Evolutionary conservation across 2,113 vertebrate genomes (phyloP), one percentile per base, ranked within the genome.

Genomic region (Turnix velox): DNA sequence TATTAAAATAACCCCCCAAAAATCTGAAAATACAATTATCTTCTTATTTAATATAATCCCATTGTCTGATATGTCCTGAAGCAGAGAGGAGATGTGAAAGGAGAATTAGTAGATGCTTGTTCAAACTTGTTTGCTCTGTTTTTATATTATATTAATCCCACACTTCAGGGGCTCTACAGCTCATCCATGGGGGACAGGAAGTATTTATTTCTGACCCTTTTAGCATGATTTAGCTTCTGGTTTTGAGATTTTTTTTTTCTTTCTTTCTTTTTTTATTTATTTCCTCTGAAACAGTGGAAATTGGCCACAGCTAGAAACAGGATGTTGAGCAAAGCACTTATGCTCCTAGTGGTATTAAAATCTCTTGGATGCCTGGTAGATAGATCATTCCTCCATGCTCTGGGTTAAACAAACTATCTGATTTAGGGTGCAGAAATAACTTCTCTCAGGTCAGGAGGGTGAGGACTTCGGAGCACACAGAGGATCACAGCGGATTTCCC

Each of bases 271-370:
- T 58, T 59, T 23, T 18, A 33, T 79, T 71, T 42, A 4, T 86
- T 82, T 74, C 68, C 78, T 84, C 68, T 84, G 78, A 37, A 92
- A 39, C 27, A 43, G 73, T 84, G 42, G 63, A 80, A 87, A 87
- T 84, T 72, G 42, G 83, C 87, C 87, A 33, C 74, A 57, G 63
- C 52, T 37, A 31, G 63, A 48, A 62, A 92, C 83, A 90, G 90
- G 87, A 94, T 90, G 90, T 72, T 80, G 83, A 92, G 68, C 74
- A 72, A 71, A 94, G 83, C 87, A 76, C 52, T 84, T 58, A 25
- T 67, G 68, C 48, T 90, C 78, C 83, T 87, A 18, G 46, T 76
- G 83, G 52, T 77, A 84, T 84, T 72, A 87, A 84, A 84, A 76
- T 33, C 83, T 61, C 65, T 55, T 52, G 78, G 74, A 76, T 67